Conservation (phyloP, 2,888 invertebrate genomes). For the Tuta absoluta region DNA sequence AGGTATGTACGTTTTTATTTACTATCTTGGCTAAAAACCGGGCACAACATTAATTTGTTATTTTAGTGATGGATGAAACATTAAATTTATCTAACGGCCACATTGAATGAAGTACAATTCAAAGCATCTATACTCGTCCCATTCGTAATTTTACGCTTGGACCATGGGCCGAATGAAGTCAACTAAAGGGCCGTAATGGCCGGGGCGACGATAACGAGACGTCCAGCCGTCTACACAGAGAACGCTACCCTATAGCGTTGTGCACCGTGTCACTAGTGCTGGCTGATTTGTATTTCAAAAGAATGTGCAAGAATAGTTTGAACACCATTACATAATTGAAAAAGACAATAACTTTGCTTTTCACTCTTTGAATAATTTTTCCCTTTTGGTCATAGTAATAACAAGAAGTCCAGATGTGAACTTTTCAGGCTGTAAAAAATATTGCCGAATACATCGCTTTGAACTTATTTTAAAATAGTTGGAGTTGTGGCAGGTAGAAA, state of each 20-base stretch:
- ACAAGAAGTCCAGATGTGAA: not conserved
- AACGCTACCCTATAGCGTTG: not conserved
- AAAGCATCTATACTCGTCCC: no score
- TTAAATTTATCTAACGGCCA: no score
- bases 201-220: not conserved
- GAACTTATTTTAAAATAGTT: not conserved
- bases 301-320: not conserved
- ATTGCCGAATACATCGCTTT: not conserved
- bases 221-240: not conserved
- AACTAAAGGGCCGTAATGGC: slow-evolving; percentile 3
- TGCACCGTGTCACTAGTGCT: not conserved
- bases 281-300: slow-evolving; percentile 5
- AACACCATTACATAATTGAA: no score
- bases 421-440: not conserved
- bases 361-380: no score
- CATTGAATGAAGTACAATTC: no score
- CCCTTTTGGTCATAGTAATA: not conserved
- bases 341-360: no score
- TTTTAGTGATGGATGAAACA: no score
- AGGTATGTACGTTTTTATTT: no score
- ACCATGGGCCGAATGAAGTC: not conserved
- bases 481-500: not conserved
- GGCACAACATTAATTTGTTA: not conserved
- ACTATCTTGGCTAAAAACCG: no score
- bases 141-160: slow-evolving; percentile 1